Conservation (phyloP, 1,140 invertebrate genomes). For the Drosophila willistoni region DNA sequence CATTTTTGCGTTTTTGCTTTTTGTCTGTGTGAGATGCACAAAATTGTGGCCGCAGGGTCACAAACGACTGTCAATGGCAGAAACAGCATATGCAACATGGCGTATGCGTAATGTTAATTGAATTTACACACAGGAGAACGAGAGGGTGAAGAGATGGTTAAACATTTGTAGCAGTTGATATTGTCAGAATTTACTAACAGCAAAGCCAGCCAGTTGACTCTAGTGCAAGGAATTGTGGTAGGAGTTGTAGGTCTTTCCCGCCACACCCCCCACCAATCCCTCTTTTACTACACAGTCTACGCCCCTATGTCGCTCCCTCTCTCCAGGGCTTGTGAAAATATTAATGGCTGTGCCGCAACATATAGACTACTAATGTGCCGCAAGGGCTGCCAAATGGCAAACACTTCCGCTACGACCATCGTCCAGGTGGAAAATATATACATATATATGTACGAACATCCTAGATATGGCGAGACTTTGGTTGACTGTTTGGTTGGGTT, state of each 20-base stretch:
- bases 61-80: constrained; percentile 24
- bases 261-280: background rate
- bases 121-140: constrained; percentile 53
- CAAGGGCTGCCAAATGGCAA: constrained; percentile 76
- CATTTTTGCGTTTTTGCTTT: no score
- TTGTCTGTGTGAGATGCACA: constrained; percentile 34
- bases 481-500: constrained; percentile 22
- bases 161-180: constrained; percentile 34
- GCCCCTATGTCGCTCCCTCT: background rate
- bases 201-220: constrained; percentile 62
- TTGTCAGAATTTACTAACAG: constrained; percentile 44
- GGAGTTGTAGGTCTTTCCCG: background rate
- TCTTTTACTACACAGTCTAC: background rate
- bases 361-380: constrained; percentile 81
- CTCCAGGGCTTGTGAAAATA: constrained; percentile 63
- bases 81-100: constrained; percentile 19
- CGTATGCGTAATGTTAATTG: constrained; percentile 51
- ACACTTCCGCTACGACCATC: constrained; percentile 56
- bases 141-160: background rate
- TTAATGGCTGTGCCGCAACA: constrained; percentile 73
- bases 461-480: constrained; percentile 6
- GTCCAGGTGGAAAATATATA: constrained; percentile 17
- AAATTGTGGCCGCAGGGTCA: constrained; percentile 10
- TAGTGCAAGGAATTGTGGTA: constrained; percentile 58
- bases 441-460: background rate